Base-by-base conservation (phyloP, 2,888 invertebrate genomes). In the Rhagophthalmus giganteus region DNA sequence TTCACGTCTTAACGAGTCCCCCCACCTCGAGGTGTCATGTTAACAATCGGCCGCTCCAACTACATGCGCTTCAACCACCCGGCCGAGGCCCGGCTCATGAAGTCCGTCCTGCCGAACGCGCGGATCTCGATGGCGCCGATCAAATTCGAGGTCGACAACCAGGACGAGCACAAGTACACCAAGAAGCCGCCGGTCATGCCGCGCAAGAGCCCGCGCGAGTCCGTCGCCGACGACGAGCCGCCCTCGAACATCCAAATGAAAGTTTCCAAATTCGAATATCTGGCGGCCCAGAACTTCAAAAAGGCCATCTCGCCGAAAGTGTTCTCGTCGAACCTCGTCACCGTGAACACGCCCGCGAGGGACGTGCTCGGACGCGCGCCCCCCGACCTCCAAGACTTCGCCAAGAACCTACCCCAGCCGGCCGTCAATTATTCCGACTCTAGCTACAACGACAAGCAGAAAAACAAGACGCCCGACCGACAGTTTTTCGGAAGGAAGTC, bases 51-150 rank as follows among this genome's bases (percentile, higher is more conserved):
- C 15, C 83, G 92, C 37, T 91, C 94, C 39, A 93, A 91, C 75
- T 92, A 91, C 76, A 85, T 94, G 74, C 86, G 94, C 28, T 94
- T 93, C 79, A 94, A 94, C 76, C 90, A 94, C 74, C 94, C 94
- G 0, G 88, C 88, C 40, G 92, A 94, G 71, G 93, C 93, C 2
- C 85, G 87, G 72, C 81, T 90, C 63, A 88, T 93, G 81, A 90
- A 90, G 74, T 88, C 90, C 0, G 87, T 89, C 2, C 78, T 92
- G 55, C 88, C 89, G 0, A 84, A 88, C 50, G 83, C 86, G 1
- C 73, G 88, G 68, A 86, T 88, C 55, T 88, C 89, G 33, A 87
- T 88, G 86, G 84, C 87, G 14, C 87, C 90, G 6, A 83, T 88
- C 58, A 85, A 84, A 63, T 89, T 86, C 67, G 78, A 76, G 63